Base-by-base conservation (phyloP, 1,140 invertebrate genomes). In the Chionoecetes opilio region DNA sequence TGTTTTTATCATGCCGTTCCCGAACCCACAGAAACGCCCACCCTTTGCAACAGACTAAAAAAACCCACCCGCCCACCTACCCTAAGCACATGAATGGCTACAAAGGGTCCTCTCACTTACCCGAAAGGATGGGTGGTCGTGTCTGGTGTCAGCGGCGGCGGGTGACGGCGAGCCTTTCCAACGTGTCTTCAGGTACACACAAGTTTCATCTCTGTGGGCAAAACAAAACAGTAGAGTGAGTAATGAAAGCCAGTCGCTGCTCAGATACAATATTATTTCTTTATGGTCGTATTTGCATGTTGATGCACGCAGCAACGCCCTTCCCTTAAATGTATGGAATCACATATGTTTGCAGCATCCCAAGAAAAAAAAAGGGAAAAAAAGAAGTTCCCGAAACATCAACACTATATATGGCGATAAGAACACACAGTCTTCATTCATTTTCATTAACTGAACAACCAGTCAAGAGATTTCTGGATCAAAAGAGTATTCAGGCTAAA, bases 1-100 rank as follows among this genome's bases (percentile, higher is more conserved):
- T n/a, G 63, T 75, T 75, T 75, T 75, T 75, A 75, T 75, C 63
- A 75, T 75, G n/a, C 63, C 63, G 63, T 75, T 75, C 63, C 21
- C 63, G 63, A 75, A 75, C 63, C 63, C 63, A 75, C 63, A 75
- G 21, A 26, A 3, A 75, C 63, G 63, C 63, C 63, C 63, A 75
- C n/a, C n/a, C 63, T 75, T 75, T n/a, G 35, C 84, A 34, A 14
- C 32, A 34, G 35, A 17, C 84, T 17, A 31, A 31, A 86, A 8
- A 31, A 5, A 86, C 32, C 29, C 35, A 34, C 84, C 29, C 84
- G 9, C 14, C 84, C 84, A 86, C 84, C 3, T 26, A 34, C 35
- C 32, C 84, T 38, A 86, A 8, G 35, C 84, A 9, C 84, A 29
- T 75, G 63, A 75, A 75, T n/a, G 63, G 26, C 21, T n/a, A n/a